These are phyloP conservation scores for Phaethon lepturus DNA, from an alignment of 2,113 vertebrate genomes.

Conservation along the genomic window DNA sequence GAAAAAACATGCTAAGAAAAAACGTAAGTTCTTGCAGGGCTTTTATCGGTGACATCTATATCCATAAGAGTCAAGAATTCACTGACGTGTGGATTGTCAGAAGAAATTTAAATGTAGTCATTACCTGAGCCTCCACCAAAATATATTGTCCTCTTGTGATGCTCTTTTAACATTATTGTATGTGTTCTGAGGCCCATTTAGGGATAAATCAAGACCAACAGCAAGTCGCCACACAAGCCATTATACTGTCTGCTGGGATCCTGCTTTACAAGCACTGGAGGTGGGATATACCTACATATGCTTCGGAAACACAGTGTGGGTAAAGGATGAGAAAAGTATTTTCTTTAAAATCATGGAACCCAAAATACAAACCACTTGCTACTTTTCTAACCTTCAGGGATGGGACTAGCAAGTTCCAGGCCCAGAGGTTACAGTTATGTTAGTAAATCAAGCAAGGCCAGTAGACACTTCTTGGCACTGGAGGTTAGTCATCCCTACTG, in stretches of 20 bases:
- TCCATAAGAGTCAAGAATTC: fast-evolving
- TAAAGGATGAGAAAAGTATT: not conserved
- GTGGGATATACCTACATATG: not conserved
- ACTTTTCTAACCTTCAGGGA: not conserved
- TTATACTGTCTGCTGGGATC: not conserved
- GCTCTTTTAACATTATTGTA: not conserved
- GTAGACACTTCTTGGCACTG: not conserved
- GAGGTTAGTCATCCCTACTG: not conserved
- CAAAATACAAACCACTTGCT: not conserved
- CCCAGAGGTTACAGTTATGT: not conserved
- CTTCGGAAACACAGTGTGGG: not conserved
- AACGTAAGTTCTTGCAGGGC: not conserved
- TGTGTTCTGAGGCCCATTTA: not conserved
- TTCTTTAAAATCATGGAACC: not conserved
- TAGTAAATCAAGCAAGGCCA: not conserved
- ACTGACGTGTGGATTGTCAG: not conserved
- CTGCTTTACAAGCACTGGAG: not conserved
- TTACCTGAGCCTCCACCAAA: not conserved
- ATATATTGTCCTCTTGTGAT: not conserved
- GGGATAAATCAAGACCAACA: not conserved
- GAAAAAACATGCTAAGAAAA: not conserved
- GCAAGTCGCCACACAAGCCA: fast-evolving
- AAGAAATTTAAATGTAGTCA: not conserved
- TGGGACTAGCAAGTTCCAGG: not conserved
- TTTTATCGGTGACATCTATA: not conserved